Base-by-base conservation (phyloP, 2,888 invertebrate species). In the Sphinx pinastri region DNA sequence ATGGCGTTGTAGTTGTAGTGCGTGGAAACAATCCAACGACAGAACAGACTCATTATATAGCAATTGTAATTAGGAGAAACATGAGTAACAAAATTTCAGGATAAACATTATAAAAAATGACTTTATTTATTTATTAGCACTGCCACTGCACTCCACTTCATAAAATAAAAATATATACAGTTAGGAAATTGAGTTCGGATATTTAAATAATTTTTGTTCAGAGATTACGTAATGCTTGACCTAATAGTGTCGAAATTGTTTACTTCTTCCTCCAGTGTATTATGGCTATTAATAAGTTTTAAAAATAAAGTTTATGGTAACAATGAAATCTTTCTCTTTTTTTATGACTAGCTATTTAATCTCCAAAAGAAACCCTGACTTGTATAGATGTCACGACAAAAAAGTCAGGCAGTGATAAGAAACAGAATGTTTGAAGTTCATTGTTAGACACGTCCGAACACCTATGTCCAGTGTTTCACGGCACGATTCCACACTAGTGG, bases 381-480 rank as follows among this genome's bases (percentile, higher is more conserved):
- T 8, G 38, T 2, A 38, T n/a, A 52, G 13, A 7, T 52, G 52
- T 7, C 52, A 52, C 1, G 14, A 2, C 14, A 10, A 60, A 60
- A 60, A 47, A 38, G 38, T 38, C 2, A 45, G 3, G 45, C 1
- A 8, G 11, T 14, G 0, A 11, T 3, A 38, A 10, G 31, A 19
- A 13, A 31, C 31, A 54, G 52, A 59, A 16, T 6, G 7, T 14
- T 52, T 60, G 16, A 55, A 69, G 47, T 69, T 69, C 55, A 63
- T 47, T 31, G 60, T 58, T 49, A 58, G 38, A 69, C 2, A 25
- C 6, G 49, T n/a, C 16, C 54, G 25, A 63, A 69, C 69, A 82
- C 83, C 81, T 83, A 84, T 83, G 83, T 83, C 81, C 80, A 83
- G 78, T 76, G 76, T 77, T 82, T 80, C 78, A 81, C 80, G 78